phyloP scores from a whole-genome alignment of 2,888 invertebrate species.

The Agonopterix alstromeriana region DNA sequence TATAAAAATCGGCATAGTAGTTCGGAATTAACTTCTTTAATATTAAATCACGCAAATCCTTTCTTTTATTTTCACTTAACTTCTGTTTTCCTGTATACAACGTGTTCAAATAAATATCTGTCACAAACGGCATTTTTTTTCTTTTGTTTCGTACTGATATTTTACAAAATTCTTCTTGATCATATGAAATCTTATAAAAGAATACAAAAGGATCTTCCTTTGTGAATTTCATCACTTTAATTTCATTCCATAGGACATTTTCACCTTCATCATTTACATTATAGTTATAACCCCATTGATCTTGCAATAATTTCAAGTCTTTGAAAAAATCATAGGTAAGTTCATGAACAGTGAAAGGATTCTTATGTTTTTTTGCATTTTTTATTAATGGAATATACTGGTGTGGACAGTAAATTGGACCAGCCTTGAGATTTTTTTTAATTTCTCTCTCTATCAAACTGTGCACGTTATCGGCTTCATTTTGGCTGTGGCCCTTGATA shows the following conservation, averaged over 20 bases:
- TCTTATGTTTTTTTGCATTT: constrained; percentile 1
- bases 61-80: constrained; percentile 13
- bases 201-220: constrained; percentile 5
- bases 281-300: constrained; percentile 9
- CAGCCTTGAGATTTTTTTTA: constrained; percentile 18
- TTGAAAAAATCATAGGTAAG: constrained; percentile 1
- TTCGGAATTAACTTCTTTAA: constrained; percentile 8
- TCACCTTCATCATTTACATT: not conserved
- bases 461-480: constrained; percentile 27
- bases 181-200: constrained; percentile 2
- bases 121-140: no score
- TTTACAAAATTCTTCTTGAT: no score
- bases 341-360: constrained; percentile 1
- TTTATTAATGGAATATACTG: constrained; percentile 8
- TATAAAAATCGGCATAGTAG: constrained; percentile 7
- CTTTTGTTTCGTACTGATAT: no score
- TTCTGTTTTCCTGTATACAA: no score
- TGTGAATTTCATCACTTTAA: constrained; percentile 5
- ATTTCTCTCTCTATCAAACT: constrained; percentile 23
- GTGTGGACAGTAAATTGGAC: constrained; percentile 18
- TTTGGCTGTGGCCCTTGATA: constrained; percentile 25
- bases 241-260: constrained; percentile 7
- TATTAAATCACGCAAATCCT: constrained; percentile 10
- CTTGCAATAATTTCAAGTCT: constrained; percentile 10
- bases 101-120: no score